These are phyloP conservation scores for Toxotes lorentzi DNA, from an alignment of 2,797 vertebrate genomes.

Conservation along the genomic window DNA sequence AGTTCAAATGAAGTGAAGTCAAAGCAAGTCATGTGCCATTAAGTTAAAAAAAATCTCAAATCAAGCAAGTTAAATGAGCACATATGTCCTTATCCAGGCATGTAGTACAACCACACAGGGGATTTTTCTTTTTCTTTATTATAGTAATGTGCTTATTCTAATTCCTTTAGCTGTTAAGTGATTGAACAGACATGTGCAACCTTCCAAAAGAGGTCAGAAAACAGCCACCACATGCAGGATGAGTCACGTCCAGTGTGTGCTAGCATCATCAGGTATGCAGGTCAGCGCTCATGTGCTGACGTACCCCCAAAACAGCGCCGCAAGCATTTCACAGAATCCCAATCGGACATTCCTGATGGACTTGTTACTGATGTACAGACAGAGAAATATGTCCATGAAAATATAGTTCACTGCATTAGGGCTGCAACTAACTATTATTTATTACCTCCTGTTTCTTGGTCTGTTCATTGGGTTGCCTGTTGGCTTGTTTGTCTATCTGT, in stretches of 20 bases:
- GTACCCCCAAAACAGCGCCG: slow-evolving; percentile 35
- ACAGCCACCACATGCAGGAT: slow-evolving; percentile 58
- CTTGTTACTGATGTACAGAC: not conserved
- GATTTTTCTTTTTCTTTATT: slow-evolving; percentile 40
- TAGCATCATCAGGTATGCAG: slow-evolving; percentile 60
- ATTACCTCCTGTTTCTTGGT: not conserved
- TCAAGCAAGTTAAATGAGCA: slow-evolving; percentile 51
- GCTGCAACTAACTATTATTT: not conserved
- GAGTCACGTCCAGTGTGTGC: slow-evolving; percentile 44
- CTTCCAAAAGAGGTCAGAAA: slow-evolving; percentile 78
- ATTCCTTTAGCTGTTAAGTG: slow-evolving; percentile 49
- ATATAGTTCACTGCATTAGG: not conserved
- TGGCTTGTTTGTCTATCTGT: no score
- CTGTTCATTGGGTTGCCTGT: no score
- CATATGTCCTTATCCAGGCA: slow-evolving; percentile 52
- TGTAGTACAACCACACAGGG: slow-evolving; percentile 25
- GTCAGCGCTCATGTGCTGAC: slow-evolving; percentile 41
- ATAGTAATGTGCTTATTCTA: slow-evolving; percentile 55
- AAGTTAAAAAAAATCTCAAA: slow-evolving; percentile 40
- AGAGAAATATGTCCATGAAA: not conserved
- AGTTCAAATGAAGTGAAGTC: slow-evolving; percentile 50
- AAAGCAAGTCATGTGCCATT: slow-evolving; percentile 39
- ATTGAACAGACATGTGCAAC: slow-evolving; percentile 75
- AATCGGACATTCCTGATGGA: slow-evolving; percentile 22
- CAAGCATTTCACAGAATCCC: slow-evolving; percentile 23